These are phyloP conservation scores for Aegithalos caudatus DNA, from an alignment of 2,113 vertebrate species.

Conservation along the genomic window DNA sequence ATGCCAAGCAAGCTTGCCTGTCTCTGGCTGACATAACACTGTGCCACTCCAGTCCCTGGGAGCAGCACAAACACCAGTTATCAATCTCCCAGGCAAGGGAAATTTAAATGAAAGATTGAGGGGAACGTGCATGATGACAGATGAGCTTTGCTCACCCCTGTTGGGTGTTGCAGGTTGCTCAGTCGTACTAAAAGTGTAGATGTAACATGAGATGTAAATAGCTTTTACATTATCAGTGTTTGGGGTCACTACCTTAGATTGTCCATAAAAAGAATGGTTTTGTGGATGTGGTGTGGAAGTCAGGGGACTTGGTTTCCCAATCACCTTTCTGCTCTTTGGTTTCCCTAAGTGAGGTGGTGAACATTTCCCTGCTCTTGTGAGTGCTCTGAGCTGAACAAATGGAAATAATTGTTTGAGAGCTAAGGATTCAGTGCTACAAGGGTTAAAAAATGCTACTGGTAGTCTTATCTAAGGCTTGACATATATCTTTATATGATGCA, in stretches of 20 bases:
- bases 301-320: background rate
- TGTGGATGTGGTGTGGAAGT: background rate
- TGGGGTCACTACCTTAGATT: background rate
- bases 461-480: background rate
- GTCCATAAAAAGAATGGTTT: background rate
- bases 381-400: background rate
- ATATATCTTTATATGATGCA: background rate
- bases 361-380: background rate
- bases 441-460: background rate
- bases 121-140: background rate
- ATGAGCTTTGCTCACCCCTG: background rate
- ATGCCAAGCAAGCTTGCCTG: constrained; percentile 1
- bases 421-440: background rate
- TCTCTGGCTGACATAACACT: background rate
- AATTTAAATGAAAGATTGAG: constrained; percentile 8
- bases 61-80: background rate
- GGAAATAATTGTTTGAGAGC: background rate
- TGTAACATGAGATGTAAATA: background rate
- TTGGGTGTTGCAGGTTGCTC: background rate
- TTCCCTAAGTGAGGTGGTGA: background rate
- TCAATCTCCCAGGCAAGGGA: background rate
- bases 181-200: background rate
- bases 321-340: background rate
- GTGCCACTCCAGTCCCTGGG: background rate
- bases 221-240: background rate